Evolutionary conservation across 2,113 vertebrate species (phyloP).

Genomic region (Microcebus griseorufus): DNA sequence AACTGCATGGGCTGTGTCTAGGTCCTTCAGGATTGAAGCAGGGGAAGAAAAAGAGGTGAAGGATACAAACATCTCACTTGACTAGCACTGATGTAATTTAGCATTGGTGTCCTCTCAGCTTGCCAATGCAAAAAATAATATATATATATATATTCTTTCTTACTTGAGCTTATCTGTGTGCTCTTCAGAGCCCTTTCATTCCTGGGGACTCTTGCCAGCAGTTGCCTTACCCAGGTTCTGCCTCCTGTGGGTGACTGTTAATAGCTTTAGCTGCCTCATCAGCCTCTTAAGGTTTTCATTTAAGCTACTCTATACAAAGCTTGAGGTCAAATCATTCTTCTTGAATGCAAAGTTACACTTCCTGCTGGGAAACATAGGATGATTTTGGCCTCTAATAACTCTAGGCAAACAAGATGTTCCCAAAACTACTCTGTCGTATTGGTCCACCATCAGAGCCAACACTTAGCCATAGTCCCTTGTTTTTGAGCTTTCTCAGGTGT

Average conservation of each 20-base stretch:
- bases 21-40: background rate
- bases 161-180: background rate
- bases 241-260: background rate
- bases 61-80: background rate
- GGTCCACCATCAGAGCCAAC: background rate
- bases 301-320: background rate
- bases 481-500: background rate
- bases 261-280: background rate
- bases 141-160: background rate
- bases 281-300: background rate
- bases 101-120: background rate
- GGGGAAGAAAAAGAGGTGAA: background rate
- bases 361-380: background rate
- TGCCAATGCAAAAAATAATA: background rate
- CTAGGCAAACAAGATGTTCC: background rate
- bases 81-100: background rate
- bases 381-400: background rate
- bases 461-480: background rate
- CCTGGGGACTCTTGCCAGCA: background rate
- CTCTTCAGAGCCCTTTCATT: background rate
- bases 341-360: background rate
- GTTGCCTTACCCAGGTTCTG: background rate
- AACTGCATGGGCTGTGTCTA: background rate
- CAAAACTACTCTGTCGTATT: background rate
- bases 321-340: background rate